phyloP scores from a whole-genome alignment of 23 tunicate genomes.

The Styela plicata region DNA sequence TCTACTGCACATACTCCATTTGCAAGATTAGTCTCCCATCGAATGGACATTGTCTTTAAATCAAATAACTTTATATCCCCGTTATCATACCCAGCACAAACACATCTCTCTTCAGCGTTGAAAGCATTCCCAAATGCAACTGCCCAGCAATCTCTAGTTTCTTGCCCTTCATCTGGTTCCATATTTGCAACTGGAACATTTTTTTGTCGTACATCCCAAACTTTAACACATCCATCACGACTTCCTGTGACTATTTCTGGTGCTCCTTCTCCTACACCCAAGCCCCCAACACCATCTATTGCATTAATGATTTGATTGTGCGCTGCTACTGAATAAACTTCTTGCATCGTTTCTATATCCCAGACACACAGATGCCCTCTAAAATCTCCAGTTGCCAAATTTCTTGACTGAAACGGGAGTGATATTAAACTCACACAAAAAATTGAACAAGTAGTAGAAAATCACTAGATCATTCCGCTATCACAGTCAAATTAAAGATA shows the following conservation, averaged over 20 bases:
- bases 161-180: constrained; percentile 94
- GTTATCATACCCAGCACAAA: constrained; percentile 96
- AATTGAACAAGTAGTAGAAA: too few species aligned
- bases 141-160: constrained; percentile 90
- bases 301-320: constrained; percentile 86
- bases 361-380: constrained; percentile 75
- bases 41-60: constrained; percentile 71
- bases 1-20: constrained; percentile 93
- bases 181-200: constrained; percentile 88
- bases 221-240: constrained; percentile 91
- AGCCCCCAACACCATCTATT: constrained; percentile 97
- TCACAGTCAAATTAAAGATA: too few species aligned
- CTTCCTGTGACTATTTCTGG: constrained; percentile 97
- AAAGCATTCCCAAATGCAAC: constrained; percentile 96
- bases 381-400: constrained; percentile 96
- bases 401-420: constrained; percentile 46
- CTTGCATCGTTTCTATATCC: constrained; percentile 77
- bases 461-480: too few species aligned
- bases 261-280: constrained; percentile 97
- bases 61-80: constrained; percentile 98
- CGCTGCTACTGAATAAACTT: constrained; percentile 46
- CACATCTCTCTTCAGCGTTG: constrained; percentile 78
- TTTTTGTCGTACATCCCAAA: constrained; percentile 96
- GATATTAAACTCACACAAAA: too few species aligned
- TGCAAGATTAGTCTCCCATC: constrained; percentile 92